Evolutionary conservation across 2,888 invertebrate genomes (phyloP).

Genomic region (Clusia tigrina): DNA sequence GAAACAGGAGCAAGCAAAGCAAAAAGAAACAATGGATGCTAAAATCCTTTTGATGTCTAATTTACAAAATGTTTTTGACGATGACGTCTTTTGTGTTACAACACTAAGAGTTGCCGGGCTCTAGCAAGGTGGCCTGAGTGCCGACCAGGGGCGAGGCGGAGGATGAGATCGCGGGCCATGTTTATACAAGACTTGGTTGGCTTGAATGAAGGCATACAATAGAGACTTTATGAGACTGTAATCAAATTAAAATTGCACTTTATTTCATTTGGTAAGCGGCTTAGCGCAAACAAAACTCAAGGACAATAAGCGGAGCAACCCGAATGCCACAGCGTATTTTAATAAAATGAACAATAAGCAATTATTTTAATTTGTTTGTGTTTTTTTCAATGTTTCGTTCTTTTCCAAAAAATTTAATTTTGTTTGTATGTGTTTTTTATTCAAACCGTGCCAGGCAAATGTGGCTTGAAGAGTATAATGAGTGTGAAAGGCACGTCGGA

Average conservation of each 20-base stretch:
- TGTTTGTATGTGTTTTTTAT: too few species aligned
- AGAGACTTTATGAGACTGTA: constrained; percentile 14
- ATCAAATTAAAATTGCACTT: constrained; percentile 21
- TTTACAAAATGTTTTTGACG: constrained; percentile 8
- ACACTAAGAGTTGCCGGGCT: constrained; percentile 8
- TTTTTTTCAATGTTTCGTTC: too few species aligned
- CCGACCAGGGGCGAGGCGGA: too few species aligned
- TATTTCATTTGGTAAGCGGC: not conserved
- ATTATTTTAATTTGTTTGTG: too few species aligned
- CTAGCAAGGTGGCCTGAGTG: too few species aligned
- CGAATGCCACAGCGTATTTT: not conserved
- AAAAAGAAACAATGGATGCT: constrained; percentile 20
- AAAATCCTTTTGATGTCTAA: constrained; percentile 34
- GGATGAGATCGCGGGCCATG: not conserved
- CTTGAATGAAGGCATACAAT: too few species aligned
- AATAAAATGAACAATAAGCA: not conserved
- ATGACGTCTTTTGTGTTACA: constrained; percentile 17
- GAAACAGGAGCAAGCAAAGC: constrained; percentile 19
- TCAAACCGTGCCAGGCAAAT: too few species aligned
- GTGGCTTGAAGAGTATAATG: too few species aligned
- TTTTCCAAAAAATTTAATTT: too few species aligned
- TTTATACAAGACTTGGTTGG: not conserved
- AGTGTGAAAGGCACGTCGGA: too few species aligned
- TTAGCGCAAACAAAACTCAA: too few species aligned
- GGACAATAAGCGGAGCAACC: not conserved